phyloP scores from a whole-genome alignment of 2,888 invertebrate genomes.

The Drosophila peninsularis region DNA sequence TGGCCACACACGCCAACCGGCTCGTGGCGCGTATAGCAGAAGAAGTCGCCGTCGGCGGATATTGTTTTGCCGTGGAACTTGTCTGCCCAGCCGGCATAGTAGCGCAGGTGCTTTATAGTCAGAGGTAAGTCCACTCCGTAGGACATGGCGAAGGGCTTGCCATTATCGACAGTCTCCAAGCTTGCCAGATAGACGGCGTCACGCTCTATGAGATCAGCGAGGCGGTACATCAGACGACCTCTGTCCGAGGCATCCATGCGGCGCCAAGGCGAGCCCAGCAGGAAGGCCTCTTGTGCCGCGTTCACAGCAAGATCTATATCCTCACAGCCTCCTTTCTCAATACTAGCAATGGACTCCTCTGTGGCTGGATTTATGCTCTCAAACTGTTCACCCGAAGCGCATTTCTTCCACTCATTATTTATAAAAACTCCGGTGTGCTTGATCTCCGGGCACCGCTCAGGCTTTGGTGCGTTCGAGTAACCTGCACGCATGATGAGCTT shows the following conservation, averaged over 20 bases:
- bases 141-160: slow-evolving; percentile 93
- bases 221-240: slow-evolving; percentile 89
- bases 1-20: slow-evolving; percentile 97
- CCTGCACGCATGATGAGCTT: background rate
- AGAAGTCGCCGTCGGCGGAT: slow-evolving; percentile 91
- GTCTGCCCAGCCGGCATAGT: slow-evolving; percentile 97
- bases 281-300: slow-evolving; percentile 92
- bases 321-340: slow-evolving; percentile 90
- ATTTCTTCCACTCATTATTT: slow-evolving; percentile 97
- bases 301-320: slow-evolving; percentile 92
- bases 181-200: slow-evolving; percentile 91
- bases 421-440: slow-evolving; percentile 87
- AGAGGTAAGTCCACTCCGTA: slow-evolving; percentile 88
- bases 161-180: slow-evolving; percentile 97
- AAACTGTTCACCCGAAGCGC: slow-evolving; percentile 94
- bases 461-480: background rate
- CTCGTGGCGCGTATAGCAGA: slow-evolving; percentile 94
- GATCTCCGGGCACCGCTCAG: background rate
- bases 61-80: slow-evolving; percentile 92
- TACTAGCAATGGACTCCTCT: slow-evolving; percentile 90
- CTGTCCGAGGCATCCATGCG: slow-evolving; percentile 94
- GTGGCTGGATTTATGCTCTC: slow-evolving; percentile 93
- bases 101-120: slow-evolving; percentile 88
- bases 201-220: slow-evolving; percentile 93
- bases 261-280: slow-evolving; percentile 91